Conservation (phyloP, 2,113 vertebrate genomes). For the Clarias gariepinus region DNA sequence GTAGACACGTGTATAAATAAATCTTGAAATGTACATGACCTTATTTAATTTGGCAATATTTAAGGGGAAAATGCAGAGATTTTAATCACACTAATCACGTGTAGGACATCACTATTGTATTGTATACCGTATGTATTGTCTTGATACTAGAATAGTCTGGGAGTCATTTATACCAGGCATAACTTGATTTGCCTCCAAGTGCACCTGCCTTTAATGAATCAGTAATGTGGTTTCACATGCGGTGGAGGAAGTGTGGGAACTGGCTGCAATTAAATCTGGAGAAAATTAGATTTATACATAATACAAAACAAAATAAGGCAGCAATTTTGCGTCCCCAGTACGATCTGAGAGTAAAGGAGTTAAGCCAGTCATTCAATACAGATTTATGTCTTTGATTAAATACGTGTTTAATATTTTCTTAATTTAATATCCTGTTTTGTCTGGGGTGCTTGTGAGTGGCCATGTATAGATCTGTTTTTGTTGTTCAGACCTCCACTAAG, state of each 20-base stretch:
- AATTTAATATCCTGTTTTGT: neutral
- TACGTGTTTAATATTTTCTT: neutral
- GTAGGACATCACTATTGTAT: no score
- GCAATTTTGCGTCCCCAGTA: neutral
- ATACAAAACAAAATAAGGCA: neutral
- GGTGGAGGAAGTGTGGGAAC: neutral
- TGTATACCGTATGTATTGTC: neutral
- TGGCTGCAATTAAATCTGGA: neutral
- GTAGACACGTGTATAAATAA: neutral
- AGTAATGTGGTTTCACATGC: constrained; percentile 6
- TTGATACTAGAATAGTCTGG: neutral
- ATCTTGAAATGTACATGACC: neutral
- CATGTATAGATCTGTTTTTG: neutral
- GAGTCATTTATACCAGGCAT: neutral
- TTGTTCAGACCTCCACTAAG: neutral
- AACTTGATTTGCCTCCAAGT: neutral
- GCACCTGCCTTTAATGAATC: neutral
- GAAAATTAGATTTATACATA: neutral
- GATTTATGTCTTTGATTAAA: neutral
- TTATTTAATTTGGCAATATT: neutral
- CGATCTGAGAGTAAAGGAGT: neutral
- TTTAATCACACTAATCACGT: neutral
- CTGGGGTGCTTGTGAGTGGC: neutral
- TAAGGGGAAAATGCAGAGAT: neutral
- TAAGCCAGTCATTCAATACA: neutral